These are phyloP conservation scores for Cryptocephalus primarius DNA, from an alignment of 2,888 invertebrate genomes.

Conservation along the genomic window DNA sequence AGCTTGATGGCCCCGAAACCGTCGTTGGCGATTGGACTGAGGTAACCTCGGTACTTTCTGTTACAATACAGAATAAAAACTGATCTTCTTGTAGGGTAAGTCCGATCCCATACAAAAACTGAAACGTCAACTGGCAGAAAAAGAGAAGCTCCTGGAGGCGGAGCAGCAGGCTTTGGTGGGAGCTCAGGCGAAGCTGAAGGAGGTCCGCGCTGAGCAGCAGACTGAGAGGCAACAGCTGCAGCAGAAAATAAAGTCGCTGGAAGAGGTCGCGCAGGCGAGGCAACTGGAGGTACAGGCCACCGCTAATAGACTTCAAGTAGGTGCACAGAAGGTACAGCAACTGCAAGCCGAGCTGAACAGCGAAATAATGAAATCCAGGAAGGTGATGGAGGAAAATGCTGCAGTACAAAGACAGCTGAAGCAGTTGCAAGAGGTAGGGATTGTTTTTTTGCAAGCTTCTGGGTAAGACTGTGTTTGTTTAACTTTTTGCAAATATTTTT, in stretches of 20 bases:
- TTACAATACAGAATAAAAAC: not conserved
- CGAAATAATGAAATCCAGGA: slow-evolving; percentile 40
- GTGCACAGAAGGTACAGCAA: slow-evolving; percentile 48
- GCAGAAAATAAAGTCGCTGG: slow-evolving; percentile 44
- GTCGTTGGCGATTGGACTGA: slow-evolving; percentile 78
- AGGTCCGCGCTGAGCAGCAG: slow-evolving; percentile 59
- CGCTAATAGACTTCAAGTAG: slow-evolving; percentile 47
- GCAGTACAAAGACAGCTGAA: slow-evolving; percentile 51
- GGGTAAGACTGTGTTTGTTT: no score
- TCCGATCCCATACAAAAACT: slow-evolving; percentile 77
- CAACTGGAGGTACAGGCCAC: slow-evolving; percentile 52
- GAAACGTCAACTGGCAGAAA: slow-evolving; percentile 81
- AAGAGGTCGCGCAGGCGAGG: slow-evolving; percentile 40
- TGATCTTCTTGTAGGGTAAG: slow-evolving; percentile 45
- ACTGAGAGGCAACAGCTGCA: slow-evolving; percentile 51
- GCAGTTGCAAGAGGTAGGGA: slow-evolving; percentile 29
- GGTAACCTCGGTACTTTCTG: slow-evolving; percentile 32
- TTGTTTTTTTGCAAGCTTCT: no score
- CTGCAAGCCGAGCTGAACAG: slow-evolving; percentile 50
- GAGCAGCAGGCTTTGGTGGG: slow-evolving; percentile 66
- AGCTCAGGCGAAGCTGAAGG: slow-evolving; percentile 67
- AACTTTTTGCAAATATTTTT: no score
- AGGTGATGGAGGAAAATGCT: slow-evolving; percentile 45
- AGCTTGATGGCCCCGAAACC: slow-evolving; percentile 59
- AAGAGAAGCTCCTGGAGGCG: slow-evolving; percentile 64